Evolutionary conservation across 1,140 invertebrate genomes (phyloP).

Genomic region (Aphis craccivora): DNA sequence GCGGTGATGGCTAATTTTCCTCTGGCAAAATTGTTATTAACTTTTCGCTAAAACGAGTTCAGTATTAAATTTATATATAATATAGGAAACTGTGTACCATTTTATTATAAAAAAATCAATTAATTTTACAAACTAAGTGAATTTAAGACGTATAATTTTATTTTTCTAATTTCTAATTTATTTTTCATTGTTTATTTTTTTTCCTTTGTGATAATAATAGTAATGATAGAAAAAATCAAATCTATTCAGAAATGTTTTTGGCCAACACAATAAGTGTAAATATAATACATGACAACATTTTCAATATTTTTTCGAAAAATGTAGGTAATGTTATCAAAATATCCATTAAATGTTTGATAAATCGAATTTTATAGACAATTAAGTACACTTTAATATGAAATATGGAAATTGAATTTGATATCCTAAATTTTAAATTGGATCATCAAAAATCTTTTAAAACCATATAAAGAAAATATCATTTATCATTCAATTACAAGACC

Average conservation of each 20-base stretch:
- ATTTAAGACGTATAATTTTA: background rate
- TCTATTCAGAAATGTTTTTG: background rate
- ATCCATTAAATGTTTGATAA: background rate
- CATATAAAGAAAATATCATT: background rate
- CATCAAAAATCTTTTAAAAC: background rate
- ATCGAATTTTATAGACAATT: background rate
- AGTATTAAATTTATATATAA: conserved; percentile 28
- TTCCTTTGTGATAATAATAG: background rate
- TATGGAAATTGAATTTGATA: background rate
- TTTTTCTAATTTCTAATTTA: background rate
- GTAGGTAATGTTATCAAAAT: background rate
- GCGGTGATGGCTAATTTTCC: conserved; percentile 43
- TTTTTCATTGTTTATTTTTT: background rate
- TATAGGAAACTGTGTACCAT: background rate
- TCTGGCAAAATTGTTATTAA: conserved; percentile 49
- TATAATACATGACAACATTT: background rate
- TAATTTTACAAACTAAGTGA: background rate
- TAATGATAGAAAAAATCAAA: background rate
- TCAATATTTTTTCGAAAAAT: background rate
- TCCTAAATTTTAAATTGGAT: background rate
- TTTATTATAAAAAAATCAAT: conserved; percentile 7
- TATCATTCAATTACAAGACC: background rate
- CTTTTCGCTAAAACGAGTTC: conserved; percentile 36
- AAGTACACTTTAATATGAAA: background rate
- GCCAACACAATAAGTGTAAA: background rate